Conservation (phyloP, 2,797 vertebrate genomes). For the Alauda arvensis region DNA sequence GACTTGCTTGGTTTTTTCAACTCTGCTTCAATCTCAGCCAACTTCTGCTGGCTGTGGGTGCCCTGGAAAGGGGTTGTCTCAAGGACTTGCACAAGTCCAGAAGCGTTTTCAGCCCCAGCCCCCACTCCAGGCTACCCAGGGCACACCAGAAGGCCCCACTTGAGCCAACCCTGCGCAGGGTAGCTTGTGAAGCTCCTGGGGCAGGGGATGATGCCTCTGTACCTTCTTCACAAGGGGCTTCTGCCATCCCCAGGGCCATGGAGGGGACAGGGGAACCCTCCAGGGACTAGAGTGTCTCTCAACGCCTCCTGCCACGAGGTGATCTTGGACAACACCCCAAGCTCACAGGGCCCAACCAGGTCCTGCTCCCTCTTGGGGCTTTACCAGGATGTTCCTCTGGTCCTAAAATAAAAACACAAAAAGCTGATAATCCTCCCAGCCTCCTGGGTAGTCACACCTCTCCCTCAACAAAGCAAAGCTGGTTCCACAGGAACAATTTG, state of each 20-base stretch:
- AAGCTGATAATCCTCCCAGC: neutral
- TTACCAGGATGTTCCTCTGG: neutral
- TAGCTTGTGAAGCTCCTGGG: neutral
- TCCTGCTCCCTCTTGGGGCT: neutral
- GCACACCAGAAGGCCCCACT: neutral
- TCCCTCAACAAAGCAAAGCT: neutral
- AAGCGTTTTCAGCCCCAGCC: neutral
- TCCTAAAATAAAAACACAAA: neutral
- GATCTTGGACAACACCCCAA: neutral
- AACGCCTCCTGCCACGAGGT: neutral
- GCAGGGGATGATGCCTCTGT: neutral
- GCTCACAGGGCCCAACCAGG: neutral
- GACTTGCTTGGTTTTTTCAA: neutral
- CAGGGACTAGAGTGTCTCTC: neutral
- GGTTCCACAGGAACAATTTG: neutral
- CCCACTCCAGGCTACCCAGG: neutral
- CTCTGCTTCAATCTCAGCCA: neutral
- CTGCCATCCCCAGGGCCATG: neutral
- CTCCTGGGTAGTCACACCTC: neutral
- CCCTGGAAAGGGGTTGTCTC: neutral
- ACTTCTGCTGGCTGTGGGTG: neutral
- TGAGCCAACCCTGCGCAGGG: neutral
- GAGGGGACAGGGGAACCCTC: neutral
- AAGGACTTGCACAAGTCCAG: neutral
- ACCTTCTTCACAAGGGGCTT: neutral